Percentiles rank a stretch among this genome's conserved stretches.
Evolutionary conservation across 2,113 vertebrate genomes (phyloP).

Genomic region (Urocitellus parryii): DNA sequence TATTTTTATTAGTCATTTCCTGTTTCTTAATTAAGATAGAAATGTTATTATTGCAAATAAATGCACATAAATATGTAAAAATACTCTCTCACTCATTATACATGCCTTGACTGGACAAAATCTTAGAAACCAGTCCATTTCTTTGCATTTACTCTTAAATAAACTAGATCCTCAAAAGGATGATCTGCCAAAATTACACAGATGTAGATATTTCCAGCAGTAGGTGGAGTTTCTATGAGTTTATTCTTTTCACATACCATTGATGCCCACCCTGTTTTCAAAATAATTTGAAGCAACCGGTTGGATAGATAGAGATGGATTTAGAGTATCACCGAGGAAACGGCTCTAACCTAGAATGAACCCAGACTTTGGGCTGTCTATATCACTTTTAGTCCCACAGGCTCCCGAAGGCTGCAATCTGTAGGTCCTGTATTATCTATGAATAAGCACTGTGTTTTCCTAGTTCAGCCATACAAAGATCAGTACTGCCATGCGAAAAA

Average conservation of each 20-base stretch:
- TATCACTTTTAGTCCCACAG: neutral
- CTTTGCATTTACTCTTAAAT: neutral
- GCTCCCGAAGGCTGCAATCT: neutral
- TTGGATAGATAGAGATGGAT: neutral
- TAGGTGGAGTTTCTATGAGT: neutral
- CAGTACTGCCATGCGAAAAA: neutral
- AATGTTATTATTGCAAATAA: neutral
- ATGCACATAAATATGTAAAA: neutral
- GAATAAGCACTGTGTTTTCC: neutral
- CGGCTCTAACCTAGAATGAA: neutral
- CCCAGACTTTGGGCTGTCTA: neutral
- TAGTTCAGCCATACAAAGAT: neutral
- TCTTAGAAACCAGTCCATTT: neutral
- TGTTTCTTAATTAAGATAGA: neutral
- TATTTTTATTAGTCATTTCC: neutral
- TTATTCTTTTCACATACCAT: neutral
- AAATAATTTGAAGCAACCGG: neutral
- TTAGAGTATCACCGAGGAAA: neutral
- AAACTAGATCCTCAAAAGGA: neutral
- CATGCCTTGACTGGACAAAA: too few species aligned
- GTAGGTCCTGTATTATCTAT: neutral
- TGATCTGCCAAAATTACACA: neutral
- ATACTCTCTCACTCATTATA: neutral
- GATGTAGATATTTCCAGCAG: neutral
- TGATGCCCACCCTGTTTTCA: neutral